Base-by-base conservation (phyloP, 2,113 vertebrate species). In the Brachyhypopomus occidentalis region DNA sequence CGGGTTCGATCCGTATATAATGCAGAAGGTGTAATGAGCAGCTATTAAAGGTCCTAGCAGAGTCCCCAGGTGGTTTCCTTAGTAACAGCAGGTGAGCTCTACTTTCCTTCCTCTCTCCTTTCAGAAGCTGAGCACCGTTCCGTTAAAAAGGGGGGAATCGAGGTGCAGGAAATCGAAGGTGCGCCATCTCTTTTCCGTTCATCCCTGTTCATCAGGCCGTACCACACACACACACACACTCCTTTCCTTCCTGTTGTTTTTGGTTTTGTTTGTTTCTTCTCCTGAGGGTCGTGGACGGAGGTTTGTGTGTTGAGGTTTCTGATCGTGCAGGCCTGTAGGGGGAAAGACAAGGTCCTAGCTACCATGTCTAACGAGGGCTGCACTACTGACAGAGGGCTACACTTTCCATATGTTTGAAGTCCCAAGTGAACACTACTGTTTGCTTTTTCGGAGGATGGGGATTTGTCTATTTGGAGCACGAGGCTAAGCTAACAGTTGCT, bases 101-200 rank as follows among this genome's bases (percentile, higher is more conserved):
- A 38, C 38, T 38, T 38, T 83, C 90, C 16, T 67, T 22, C 0
- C 12, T 72, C 41, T 58, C 27, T 25, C 91, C 73, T 94, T 95
- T 82, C 90, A 99, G 97, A 94, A 91, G 91, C 93, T 85, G 95
- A 95, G 16, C 97, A 98, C 93, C 96, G 96, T 67, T 99, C 98
- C 36, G 98, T 99, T 83, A 98, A 99, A 92, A 98, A 98, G 87
- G 96, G 94, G 85, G 97, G 96, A 86, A 95, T 98, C n/a, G 94
- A 97, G 82, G 95, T 96, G 77, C 94, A 96, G 78, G 95, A 98
- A 88, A 90, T 94, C 77, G 95, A 96, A 95, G 96, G 97, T 98
- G 91, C 30, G 91, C 25, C 16, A 0, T 22, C 69, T 71, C 14
- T 20, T 30, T n/a, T 74, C n/a, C n/a, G n/a, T n/a, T n/a, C n/a